phyloP scores from a whole-genome alignment of 2,888 invertebrate genomes.

The Drosophila antonietae region DNA sequence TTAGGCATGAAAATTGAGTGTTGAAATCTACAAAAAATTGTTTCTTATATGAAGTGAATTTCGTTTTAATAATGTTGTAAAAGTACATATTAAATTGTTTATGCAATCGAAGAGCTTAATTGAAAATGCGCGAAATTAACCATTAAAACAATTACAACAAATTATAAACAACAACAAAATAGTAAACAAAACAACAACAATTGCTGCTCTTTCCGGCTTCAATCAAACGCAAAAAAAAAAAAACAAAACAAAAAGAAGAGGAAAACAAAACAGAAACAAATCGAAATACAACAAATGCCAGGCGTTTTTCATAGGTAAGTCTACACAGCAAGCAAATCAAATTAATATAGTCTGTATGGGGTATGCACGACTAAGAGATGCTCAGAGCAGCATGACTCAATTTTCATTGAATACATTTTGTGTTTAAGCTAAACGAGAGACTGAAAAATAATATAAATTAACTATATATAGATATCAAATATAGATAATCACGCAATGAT shows the following conservation, averaged over 20 bases:
- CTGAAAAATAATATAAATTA: neutral
- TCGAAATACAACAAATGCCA: slow-evolving; percentile 36
- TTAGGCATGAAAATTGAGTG: slow-evolving; percentile 6
- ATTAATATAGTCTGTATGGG: neutral
- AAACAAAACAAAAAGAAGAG: too few species aligned
- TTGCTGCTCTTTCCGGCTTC: slow-evolving; percentile 44
- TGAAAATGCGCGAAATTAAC: slow-evolving; percentile 58
- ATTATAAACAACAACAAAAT: slow-evolving; percentile 57
- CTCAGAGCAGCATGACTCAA: neutral
- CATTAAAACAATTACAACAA: slow-evolving; percentile 70
- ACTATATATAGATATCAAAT: too few species aligned
- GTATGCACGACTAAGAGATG: neutral
- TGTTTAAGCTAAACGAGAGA: neutral
- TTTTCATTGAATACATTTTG: neutral
- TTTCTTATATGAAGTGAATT: slow-evolving; percentile 19
- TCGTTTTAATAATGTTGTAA: slow-evolving; percentile 35
- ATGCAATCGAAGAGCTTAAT: slow-evolving; percentile 33
- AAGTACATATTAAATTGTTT: slow-evolving; percentile 50
- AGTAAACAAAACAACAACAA: slow-evolving; percentile 35
- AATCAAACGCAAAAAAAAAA: slow-evolving; percentile 1
- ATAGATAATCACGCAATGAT: neutral
- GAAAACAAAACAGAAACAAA: neutral
- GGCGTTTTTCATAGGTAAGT: slow-evolving; percentile 49
- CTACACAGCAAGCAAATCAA: slow-evolving; percentile 16
- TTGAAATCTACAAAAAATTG: neutral